phyloP scores from a whole-genome alignment of 1,140 invertebrate species.

The Drosophila subpulchrella region DNA sequence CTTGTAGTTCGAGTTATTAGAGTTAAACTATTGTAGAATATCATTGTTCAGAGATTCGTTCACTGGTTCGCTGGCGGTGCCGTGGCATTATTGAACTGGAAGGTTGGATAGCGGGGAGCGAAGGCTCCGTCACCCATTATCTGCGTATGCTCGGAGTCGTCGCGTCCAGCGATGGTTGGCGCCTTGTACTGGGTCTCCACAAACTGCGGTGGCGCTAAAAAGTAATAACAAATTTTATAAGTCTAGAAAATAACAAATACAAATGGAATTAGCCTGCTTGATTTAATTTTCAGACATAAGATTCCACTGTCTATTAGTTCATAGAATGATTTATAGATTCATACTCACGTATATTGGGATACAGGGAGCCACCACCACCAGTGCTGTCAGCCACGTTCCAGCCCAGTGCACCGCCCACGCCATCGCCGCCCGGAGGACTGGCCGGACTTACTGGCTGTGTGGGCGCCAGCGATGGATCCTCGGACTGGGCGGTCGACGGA shows the following conservation, averaged over 20 bases:
- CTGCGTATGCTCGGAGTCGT: conserved; percentile 85
- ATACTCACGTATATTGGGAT: conserved; percentile 85
- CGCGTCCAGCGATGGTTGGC: conserved; percentile 84
- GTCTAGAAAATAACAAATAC: not conserved
- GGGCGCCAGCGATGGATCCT: conserved; percentile 73
- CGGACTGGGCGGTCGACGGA: conserved; percentile 38
- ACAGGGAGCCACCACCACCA: conserved; percentile 74
- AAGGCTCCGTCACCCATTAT: conserved; percentile 84
- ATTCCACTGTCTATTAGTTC: too few relatives aligned
- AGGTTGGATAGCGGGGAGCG: conserved; percentile 86
- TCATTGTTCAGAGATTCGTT: conserved; percentile 23
- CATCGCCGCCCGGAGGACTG: conserved; percentile 72
- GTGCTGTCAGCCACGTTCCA: conserved; percentile 83
- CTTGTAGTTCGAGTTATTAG: not conserved
- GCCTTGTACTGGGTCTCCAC: conserved; percentile 85
- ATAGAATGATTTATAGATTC: not conserved
- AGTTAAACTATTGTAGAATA: conserved; percentile 20
- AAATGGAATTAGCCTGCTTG: too few relatives aligned
- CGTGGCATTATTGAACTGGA: conserved; percentile 80
- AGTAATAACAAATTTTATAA: not conserved
- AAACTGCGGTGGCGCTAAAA: conserved; percentile 86
- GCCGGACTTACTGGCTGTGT: conserved; percentile 81
- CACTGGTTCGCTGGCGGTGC: conserved; percentile 64
- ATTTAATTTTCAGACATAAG: too few relatives aligned
- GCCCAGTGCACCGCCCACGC: conserved; percentile 70